Evolutionary conservation across 37 sponge, comb jelly and placozoan species (phyloP), one percentile per base, ranked within the genome.

Genomic region (Spongilla lacustris): DNA sequence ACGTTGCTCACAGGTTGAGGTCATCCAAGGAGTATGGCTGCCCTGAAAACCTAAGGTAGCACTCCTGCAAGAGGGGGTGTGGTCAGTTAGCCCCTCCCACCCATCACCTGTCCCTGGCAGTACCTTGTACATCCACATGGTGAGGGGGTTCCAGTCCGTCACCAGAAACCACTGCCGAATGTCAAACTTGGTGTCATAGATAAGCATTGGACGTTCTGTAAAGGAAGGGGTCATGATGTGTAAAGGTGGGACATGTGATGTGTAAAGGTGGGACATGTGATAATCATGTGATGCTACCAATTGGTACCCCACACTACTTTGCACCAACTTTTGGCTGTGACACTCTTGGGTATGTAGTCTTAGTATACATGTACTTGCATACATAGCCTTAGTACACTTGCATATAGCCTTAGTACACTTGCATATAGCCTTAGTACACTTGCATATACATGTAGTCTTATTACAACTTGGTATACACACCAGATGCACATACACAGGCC

Each of bases 111-210:
- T n/a, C 49, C 36, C 49, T 41, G 3, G 36, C 4, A 2, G 27
- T 78, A 94, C 96, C 94, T 88, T 87, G 73, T 97, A 97, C 87
- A 97, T 90, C 98, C 97, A 98, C 83, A 98, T 88, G 28, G 99
- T 98, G 23, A 98, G 90, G 11, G 99, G 99, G 68, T 94, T 93
- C 96, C 99, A 98, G 76, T 95, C 95, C 0, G 97, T 96, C n/a
- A 98, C 99, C 69, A 98, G 84, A 73, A 98, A 98, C 99, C 99
- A 98, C 80, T 98, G 99, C 19, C 99, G 85, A 74, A 98, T 96
- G 46, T 98, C 99, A 91, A 98, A 98, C 85, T 98, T 98, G 31
- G 97, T 96, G 17, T 84, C 75, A 36, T 93, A 84, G 17, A 98
- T 91, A 12, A 98, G 90, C 36, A 98, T 75, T 6, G 99, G 99